These are phyloP conservation scores for Lasioglossum oenotherae DNA, from an alignment of 2,888 invertebrate genomes.

Conservation along the genomic window DNA sequence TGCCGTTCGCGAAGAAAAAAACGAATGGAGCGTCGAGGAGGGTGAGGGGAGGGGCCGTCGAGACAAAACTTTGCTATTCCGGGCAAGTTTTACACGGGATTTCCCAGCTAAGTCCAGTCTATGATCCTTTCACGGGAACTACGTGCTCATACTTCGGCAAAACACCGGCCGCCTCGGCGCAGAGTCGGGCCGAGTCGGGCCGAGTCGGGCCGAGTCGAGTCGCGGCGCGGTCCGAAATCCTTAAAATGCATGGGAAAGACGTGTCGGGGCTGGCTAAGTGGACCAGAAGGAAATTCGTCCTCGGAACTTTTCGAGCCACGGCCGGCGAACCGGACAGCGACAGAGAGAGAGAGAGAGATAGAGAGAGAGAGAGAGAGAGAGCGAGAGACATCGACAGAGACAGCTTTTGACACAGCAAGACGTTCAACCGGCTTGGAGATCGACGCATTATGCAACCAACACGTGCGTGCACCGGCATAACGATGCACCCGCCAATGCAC, in stretches of 20 bases:
- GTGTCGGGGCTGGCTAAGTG: constrained; percentile 78
- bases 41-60: neutral
- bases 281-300: constrained; percentile 71
- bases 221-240: constrained; percentile 77
- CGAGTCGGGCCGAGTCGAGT: neutral
- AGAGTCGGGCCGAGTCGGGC: neutral
- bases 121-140: constrained; percentile 83
- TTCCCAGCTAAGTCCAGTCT: constrained; percentile 82
- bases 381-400: neutral
- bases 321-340: neutral
- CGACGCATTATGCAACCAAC: constrained; percentile 46
- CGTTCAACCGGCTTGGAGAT: neutral
- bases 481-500: constrained; percentile 20
- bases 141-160: constrained; percentile 83
- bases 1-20: neutral
- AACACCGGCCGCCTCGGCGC: constrained; percentile 71
- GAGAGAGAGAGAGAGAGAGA: too few relatives aligned
- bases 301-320: constrained; percentile 58
- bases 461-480: constrained; percentile 41
- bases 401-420: neutral
- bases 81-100: constrained; percentile 83
- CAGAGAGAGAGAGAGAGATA: too few relatives aligned
- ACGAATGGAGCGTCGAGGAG: constrained; percentile 7
- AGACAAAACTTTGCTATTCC: constrained; percentile 81
- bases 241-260: constrained; percentile 82